Percentiles rank a stretch among this genome's conserved stretches.
Evolutionary conservation across 2,888 invertebrate genomes (phyloP).

Genomic region (Watsonalla binaria): DNA sequence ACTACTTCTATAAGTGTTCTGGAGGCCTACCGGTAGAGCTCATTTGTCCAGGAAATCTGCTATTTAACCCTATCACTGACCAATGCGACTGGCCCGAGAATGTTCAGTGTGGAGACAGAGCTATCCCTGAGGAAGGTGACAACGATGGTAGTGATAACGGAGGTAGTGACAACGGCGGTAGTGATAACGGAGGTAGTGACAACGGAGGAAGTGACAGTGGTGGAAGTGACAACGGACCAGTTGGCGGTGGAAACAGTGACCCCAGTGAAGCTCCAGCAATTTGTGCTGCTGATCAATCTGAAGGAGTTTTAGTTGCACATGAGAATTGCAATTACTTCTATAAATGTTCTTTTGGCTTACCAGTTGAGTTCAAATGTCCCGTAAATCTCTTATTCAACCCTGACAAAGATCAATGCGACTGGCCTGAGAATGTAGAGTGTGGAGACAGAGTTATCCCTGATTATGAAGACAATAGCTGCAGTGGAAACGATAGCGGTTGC

Average conservation of each 20-base stretch:
- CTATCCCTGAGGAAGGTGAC: conserved; percentile 2
- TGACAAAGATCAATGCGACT: conserved; percentile 27
- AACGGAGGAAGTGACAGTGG: conserved; percentile 10
- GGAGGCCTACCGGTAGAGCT: conserved; percentile 19
- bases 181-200: conserved; percentile 11
- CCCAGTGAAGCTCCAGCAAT: conserved; percentile 24
- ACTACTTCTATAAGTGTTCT: conserved; percentile 28
- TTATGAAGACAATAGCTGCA: conserved; percentile 2
- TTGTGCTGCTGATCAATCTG: conserved; percentile 20
- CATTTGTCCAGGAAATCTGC: conserved; percentile 17
- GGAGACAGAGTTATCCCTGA: conserved; percentile 22
- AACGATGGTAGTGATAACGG: background rate
- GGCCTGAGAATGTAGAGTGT: conserved; percentile 33
- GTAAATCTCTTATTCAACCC: conserved; percentile 26
- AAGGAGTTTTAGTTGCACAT: conserved; percentile 29
- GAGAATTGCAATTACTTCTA: conserved; percentile 33
- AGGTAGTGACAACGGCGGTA: conserved; percentile 5
- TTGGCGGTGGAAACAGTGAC: conserved; percentile 11
- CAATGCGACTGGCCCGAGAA: conserved; percentile 24
- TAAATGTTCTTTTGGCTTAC: conserved; percentile 21
- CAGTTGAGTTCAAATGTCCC: conserved; percentile 21
- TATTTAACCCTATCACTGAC: conserved; percentile 25
- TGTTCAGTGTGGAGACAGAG: conserved; percentile 28
- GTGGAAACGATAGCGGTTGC: background rate
- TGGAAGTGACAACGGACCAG: conserved; percentile 9